Percentiles rank a stretch among this genome's conserved stretches.
phyloP scores from a whole-genome alignment of 2,888 invertebrate species.

The Molorchus minor region DNA sequence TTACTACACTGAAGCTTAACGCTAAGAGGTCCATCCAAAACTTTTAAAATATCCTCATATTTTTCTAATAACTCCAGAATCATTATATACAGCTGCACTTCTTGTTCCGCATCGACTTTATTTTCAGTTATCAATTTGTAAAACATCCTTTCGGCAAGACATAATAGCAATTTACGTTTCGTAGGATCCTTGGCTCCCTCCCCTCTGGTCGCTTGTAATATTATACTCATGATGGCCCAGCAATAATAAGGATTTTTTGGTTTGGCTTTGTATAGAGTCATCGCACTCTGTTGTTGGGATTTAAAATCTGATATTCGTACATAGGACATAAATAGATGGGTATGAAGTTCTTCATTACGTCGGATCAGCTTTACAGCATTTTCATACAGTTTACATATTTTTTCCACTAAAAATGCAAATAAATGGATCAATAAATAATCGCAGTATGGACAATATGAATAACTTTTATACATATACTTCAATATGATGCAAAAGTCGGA shows the following conservation, averaged over 20 bases:
- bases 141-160: conserved; percentile 94
- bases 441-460: background rate
- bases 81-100: conserved; percentile 89
- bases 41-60: conserved; percentile 80
- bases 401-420: conserved; percentile 87
- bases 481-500: too few species aligned
- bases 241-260: conserved; percentile 97
- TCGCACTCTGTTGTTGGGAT: conserved; percentile 88
- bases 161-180: conserved; percentile 77
- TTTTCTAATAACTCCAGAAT: conserved; percentile 84
- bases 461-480: too few species aligned
- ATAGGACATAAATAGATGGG: conserved; percentile 95
- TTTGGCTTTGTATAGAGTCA: conserved; percentile 88
- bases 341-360: conserved; percentile 89
- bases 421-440: too few species aligned
- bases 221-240: conserved; percentile 97
- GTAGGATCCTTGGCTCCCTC: conserved; percentile 64
- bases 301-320: conserved; percentile 90
- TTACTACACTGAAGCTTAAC: conserved; percentile 74
- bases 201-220: conserved; percentile 79
- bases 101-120: conserved; percentile 93
- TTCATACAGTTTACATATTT: conserved; percentile 90
- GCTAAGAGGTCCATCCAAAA: conserved; percentile 82
- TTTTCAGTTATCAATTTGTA: conserved; percentile 87
- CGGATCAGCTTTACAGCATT: conserved; percentile 87